These are phyloP conservation scores for Nomada lathburiana DNA, from an alignment of 2,888 invertebrate genomes.

Conservation along the genomic window DNA sequence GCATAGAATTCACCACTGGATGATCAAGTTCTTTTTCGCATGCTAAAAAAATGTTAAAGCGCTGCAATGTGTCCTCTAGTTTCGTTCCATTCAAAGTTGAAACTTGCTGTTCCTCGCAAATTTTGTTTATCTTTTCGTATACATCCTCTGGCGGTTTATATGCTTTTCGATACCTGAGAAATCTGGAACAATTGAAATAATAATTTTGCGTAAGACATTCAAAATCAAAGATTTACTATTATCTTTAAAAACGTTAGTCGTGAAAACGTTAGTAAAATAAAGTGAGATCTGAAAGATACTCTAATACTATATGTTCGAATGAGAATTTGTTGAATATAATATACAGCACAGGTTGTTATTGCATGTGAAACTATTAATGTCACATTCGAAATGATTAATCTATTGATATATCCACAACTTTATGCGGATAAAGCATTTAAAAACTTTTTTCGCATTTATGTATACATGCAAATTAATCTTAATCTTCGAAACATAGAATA, in stretches of 20 bases:
- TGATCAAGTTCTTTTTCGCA: slow-evolving; percentile 91
- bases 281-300: neutral
- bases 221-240: neutral
- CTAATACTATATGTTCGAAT: neutral
- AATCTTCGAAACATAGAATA: neutral
- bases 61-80: slow-evolving; percentile 85
- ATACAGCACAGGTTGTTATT: neutral
- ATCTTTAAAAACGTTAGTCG: neutral
- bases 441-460: neutral
- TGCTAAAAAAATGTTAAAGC: slow-evolving; percentile 89
- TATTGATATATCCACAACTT: too few species aligned
- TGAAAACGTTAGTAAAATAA: neutral
- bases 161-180: slow-evolving; percentile 90
- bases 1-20: slow-evolving; percentile 92
- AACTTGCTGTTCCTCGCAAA: slow-evolving; percentile 87
- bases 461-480: neutral
- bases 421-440: too few species aligned
- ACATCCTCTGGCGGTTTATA: slow-evolving; percentile 91
- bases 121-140: slow-evolving; percentile 86
- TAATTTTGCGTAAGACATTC: neutral
- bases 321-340: neutral
- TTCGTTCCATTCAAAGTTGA: slow-evolving; percentile 82
- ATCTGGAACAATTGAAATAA: slow-evolving; percentile 85
- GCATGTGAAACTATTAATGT: neutral
- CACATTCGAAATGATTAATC: neutral